A percentile compares a stretch with the other conserved stretches of the same genome.
These are phyloP conservation scores for Forbesichthys papilliferus DNA, from an alignment of 2,113 vertebrate species.

Conservation along the genomic window DNA sequence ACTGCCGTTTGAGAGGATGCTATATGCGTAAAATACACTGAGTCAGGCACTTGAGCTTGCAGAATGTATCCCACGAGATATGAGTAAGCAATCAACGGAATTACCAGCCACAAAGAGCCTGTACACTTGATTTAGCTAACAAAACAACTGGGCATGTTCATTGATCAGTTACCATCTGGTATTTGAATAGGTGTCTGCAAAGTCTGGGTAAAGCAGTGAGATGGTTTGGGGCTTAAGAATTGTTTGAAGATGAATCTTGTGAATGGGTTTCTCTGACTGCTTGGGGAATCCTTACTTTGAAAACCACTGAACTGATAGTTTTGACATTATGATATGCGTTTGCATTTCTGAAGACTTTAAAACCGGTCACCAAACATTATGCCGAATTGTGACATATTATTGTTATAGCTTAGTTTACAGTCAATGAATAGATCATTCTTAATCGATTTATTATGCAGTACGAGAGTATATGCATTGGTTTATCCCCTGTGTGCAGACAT, in stretches of 20 bases:
- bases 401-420: no score
- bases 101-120: constrained; percentile 6
- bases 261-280: no score
- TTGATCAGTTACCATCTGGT: constrained; percentile 18
- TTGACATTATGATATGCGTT: no score
- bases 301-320: no score
- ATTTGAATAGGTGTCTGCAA: constrained; percentile 2
- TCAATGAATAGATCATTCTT: no score
- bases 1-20: neutral
- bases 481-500: constrained; percentile 7
- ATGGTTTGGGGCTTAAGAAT: neutral
- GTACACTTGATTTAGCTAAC: neutral
- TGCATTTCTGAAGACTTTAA: no score
- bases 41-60: constrained; percentile 7
- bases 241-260: neutral
- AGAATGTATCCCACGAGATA: constrained; percentile 2
- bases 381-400: no score
- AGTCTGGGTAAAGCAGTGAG: no score
- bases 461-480: no score
- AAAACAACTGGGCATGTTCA: constrained; percentile 19
- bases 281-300: no score
- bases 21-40: neutral
- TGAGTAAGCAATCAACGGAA: neutral
- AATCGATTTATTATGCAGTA: no score
- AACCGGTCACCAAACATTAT: no score